These are phyloP conservation scores for Erythrolamprus reginae DNA, from an alignment of 2,113 vertebrate genomes.

Conservation along the genomic window DNA sequence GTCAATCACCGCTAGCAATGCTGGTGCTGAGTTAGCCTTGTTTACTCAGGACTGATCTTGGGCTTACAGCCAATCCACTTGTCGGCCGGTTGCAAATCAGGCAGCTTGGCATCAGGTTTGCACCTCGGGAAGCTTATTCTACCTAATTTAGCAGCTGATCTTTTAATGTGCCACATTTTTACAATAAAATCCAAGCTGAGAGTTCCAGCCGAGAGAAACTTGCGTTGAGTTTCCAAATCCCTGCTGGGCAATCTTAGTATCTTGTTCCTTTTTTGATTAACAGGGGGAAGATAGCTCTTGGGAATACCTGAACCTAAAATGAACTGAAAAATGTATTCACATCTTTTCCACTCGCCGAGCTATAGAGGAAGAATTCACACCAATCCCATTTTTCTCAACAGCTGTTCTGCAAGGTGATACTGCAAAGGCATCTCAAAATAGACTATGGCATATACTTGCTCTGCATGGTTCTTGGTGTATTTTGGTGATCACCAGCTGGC, in stretches of 20 bases:
- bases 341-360: conserved; percentile 54
- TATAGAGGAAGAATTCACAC: conserved; percentile 55
- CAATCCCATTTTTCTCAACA: conserved; percentile 58
- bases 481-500: conserved; percentile 67
- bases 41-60: conserved; percentile 27
- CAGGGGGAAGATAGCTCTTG: conserved; percentile 56
- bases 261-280: conserved; percentile 35
- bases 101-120: conserved; percentile 22
- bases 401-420: conserved; percentile 71
- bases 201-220: conserved; percentile 55
- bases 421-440: conserved; percentile 65
- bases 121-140: conserved; percentile 55
- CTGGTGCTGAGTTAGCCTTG: conserved; percentile 10
- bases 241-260: conserved; percentile 44
- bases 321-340: conserved; percentile 62
- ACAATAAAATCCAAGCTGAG: conserved; percentile 51
- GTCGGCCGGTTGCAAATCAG: conserved; percentile 1
- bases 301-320: conserved; percentile 71
- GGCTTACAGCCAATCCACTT: conserved; percentile 3
- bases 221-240: conserved; percentile 45
- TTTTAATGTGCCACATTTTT: conserved; percentile 43
- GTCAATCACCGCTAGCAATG: background rate
- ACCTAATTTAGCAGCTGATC: conserved; percentile 56
- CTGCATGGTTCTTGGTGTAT: conserved; percentile 53
- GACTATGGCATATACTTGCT: conserved; percentile 58